These are phyloP conservation scores for Neria commutata DNA, from an alignment of 2,888 invertebrate genomes.

Conservation along the genomic window DNA sequence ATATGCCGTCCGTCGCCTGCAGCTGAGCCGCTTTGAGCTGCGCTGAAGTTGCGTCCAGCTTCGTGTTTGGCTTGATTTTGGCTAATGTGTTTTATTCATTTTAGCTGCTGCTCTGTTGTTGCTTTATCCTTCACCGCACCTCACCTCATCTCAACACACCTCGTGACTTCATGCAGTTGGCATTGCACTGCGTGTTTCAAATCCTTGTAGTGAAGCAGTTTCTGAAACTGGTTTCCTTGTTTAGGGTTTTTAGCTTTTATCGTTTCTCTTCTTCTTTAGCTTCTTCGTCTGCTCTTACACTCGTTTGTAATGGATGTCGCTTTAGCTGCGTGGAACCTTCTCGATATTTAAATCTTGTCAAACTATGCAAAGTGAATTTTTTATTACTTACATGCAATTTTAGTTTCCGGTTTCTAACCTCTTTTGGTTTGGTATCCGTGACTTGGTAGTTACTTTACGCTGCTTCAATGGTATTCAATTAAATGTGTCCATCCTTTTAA, in stretches of 20 bases:
- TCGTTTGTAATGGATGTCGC: not conserved
- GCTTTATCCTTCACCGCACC: too few relatives aligned
- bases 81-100: conserved; percentile 24
- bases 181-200: conserved; percentile 27
- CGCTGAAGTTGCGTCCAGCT: conserved; percentile 19
- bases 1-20: conserved; percentile 26
- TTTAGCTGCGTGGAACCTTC: not conserved
- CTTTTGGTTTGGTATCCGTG: too few relatives aligned
- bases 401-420: too few relatives aligned
- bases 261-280: not conserved
- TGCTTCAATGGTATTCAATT: too few relatives aligned
- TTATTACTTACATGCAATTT: too few relatives aligned
- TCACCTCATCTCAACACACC: not conserved
- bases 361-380: too few relatives aligned
- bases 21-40: conserved; percentile 21
- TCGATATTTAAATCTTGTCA: too few relatives aligned
- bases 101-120: not conserved
- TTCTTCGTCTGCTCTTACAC: not conserved
- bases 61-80: conserved; percentile 36
- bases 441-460: too few relatives aligned
- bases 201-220: conserved; percentile 19
- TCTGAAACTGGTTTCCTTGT: conserved; percentile 25
- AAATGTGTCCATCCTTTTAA: too few relatives aligned
- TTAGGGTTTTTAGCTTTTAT: conserved; percentile 20
- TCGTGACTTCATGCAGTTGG: not conserved